Evolutionary conservation across 2,888 invertebrate species (phyloP).

Genomic region (Steinernema scapterisci): DNA sequence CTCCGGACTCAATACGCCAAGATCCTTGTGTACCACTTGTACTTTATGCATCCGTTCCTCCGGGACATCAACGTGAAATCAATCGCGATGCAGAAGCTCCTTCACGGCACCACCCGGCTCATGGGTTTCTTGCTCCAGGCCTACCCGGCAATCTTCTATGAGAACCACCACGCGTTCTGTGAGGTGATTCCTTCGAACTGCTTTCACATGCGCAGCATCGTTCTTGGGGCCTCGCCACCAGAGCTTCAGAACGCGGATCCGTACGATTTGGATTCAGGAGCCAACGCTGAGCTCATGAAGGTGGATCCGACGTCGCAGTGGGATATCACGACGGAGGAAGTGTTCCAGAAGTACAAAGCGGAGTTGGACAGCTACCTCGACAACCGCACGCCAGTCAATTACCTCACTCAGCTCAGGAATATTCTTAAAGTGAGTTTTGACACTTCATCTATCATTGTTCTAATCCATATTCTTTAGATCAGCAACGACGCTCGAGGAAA

Average conservation of each 20-base stretch:
- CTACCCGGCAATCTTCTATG: conserved; percentile 96
- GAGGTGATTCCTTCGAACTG: conserved; percentile 98
- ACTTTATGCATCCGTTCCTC: conserved; percentile 91
- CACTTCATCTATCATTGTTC: too few relatives aligned
- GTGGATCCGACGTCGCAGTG: conserved; percentile 17
- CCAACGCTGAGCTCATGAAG: conserved; percentile 28
- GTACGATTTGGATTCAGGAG: conserved; percentile 76
- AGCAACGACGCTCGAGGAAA: conserved; percentile 75
- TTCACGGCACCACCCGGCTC: conserved; percentile 79
- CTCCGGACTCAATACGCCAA: conserved; percentile 86
- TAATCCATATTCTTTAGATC: background rate
- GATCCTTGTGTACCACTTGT: conserved; percentile 88
- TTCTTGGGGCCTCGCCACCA: conserved; percentile 92
- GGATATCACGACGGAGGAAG: background rate
- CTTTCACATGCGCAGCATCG: conserved; percentile 94
- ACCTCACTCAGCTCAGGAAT: conserved; percentile 69
- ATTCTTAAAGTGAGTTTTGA: conserved; percentile 67
- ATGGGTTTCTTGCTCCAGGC: conserved; percentile 91
- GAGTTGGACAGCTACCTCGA: conserved; percentile 94
- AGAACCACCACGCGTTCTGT: conserved; percentile 96
- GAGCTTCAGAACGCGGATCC: conserved; percentile 95
- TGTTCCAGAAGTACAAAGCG: conserved; percentile 42
- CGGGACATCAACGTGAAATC: conserved; percentile 81
- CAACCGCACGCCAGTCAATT: conserved; percentile 70
- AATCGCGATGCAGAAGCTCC: background rate